Base-by-base conservation (phyloP, 2,113 vertebrate species). In the Pachypanchax playfairii region DNA sequence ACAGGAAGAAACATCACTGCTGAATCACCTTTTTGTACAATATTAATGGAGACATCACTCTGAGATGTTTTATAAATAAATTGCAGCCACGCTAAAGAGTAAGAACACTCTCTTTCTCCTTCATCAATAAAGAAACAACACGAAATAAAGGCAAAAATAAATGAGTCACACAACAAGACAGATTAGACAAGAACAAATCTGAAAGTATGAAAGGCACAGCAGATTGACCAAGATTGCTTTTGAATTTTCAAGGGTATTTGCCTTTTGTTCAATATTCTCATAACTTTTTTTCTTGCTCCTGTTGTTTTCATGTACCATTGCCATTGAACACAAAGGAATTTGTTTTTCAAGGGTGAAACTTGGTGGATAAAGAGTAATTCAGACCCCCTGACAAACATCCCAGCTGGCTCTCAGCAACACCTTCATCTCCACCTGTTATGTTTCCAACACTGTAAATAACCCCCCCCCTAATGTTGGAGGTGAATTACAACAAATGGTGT, bases 131-230 rank as follows among this genome's bases (percentile, higher is more conserved):
- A n/a, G 12, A 4, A 11, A 20, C 10, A 21, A 21, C 3, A 21
- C 1, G 36, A 15, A 0, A 24, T 33, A 61, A 60, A 55, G 18
- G 14, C 13, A 65, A n/a, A 38, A 52, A 18, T n/a, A 35, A 52
- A 73, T 62, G 61, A 67, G 25, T 66, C 57, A 64, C 2, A 21
- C 24, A 15, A 14, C 22, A 31, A 50, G 20, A 29, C 50, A 47
- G 5, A 48, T 0, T 20, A 62, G 42, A n/a, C 10, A 24, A 25
- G 36, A 21, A 59, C 59, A 57, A 17, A 41, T 25, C n/a, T 12
- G 36, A 28, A 36, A 35, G 33, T 63, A 46, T 24, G 20, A 53
- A 24, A 47, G 22, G 44, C 29, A 62, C 6, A 25, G 44, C 41
- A 20, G 3, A 31, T 44, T n/a, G 8, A 8, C 6, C 20, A 0